These are phyloP conservation scores for Xestoiulus laeticollis DNA, from an alignment of 2,888 invertebrate species.

Conservation along the genomic window DNA sequence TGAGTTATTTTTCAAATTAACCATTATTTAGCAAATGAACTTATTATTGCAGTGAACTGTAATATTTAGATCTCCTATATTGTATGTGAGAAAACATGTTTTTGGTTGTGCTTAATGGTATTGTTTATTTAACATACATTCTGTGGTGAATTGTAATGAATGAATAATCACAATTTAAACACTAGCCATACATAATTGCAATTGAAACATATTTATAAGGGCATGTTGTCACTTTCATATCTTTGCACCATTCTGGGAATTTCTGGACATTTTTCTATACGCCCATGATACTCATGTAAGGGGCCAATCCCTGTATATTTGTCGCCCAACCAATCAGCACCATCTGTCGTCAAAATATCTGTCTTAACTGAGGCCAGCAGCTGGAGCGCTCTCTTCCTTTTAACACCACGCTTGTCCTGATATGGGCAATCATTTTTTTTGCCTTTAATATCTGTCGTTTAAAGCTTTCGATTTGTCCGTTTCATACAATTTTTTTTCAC, in stretches of 20 bases:
- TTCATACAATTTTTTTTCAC: neutral
- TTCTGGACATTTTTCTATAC: neutral
- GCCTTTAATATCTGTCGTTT: neutral
- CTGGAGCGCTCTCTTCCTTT: constrained; percentile 13
- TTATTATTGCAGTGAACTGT: too few species aligned
- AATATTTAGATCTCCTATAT: too few species aligned
- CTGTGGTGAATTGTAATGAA: too few species aligned
- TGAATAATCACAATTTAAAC: neutral
- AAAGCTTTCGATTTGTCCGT: neutral
- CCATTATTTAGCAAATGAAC: too few species aligned
- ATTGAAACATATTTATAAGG: neutral
- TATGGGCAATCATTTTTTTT: neutral
- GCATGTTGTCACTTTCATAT: neutral
- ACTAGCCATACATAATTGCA: neutral
- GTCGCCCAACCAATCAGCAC: constrained; percentile 3
- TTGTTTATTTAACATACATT: too few species aligned
- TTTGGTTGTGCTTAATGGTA: too few species aligned
- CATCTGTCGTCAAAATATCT: constrained; percentile 12
- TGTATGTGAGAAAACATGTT: too few species aligned
- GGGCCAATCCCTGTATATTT: neutral
- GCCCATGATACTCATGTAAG: neutral
- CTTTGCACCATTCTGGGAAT: neutral
- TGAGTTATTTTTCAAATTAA: too few species aligned
- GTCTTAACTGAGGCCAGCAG: constrained; percentile 19
- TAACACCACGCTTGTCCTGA: neutral